Conservation (phyloP, 2,797 vertebrate species). For the Cichlasoma orientale region DNA sequence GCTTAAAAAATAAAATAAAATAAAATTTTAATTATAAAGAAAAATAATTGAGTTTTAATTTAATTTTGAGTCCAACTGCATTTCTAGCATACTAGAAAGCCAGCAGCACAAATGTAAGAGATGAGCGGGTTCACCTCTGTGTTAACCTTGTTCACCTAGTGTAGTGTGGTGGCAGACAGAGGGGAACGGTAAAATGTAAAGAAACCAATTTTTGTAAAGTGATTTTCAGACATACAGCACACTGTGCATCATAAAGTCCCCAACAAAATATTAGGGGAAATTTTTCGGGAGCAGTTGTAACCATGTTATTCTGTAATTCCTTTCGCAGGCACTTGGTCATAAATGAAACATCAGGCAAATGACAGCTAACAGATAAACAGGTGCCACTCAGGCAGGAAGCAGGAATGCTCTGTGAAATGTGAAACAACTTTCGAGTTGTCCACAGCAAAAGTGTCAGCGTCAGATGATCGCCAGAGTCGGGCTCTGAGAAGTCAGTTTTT, state of each 20-base stretch:
- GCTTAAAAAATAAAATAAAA: too few relatives aligned
- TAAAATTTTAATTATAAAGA: fast-evolving
- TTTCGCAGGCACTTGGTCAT: not conserved
- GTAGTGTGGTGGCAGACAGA: not conserved
- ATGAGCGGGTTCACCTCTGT: not conserved
- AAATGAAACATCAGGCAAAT: not conserved
- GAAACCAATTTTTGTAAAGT: not conserved
- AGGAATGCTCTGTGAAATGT: not conserved
- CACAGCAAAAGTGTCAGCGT: not conserved
- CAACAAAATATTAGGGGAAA: not conserved
- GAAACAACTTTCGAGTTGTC: not conserved
- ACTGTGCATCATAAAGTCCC: not conserved
- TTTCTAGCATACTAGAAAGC: not conserved
- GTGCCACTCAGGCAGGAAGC: not conserved
- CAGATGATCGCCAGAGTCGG: not conserved
- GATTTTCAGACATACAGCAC: not conserved
- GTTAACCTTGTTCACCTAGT: not conserved
- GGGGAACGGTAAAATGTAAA: not conserved
- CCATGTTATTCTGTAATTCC: not conserved
- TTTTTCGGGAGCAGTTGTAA: not conserved
- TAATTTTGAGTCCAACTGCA: not conserved
- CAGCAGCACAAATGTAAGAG: not conserved
- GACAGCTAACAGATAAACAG: not conserved
- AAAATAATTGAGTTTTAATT: not conserved
- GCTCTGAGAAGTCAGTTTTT: not conserved